Percentiles rank a stretch among this genome's conserved stretches.
Conservation (phyloP, 2,888 invertebrate species). For the Drosophila fungiperda region DNA sequence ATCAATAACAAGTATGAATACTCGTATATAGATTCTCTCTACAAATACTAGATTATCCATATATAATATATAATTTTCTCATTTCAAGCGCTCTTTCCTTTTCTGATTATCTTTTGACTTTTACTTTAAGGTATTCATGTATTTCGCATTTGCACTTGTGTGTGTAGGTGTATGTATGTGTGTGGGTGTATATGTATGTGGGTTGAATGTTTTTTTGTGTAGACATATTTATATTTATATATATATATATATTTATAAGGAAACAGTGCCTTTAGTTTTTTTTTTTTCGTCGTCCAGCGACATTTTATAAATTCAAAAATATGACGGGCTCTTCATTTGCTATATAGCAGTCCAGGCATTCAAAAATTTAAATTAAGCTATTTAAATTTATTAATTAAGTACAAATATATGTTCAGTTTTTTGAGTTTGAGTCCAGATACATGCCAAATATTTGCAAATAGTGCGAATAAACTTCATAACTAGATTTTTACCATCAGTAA, state of each 20-base stretch:
- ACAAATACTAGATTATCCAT: conserved; percentile 25
- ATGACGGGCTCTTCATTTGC: conserved; percentile 13
- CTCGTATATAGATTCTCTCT: conserved; percentile 8
- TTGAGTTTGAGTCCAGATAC: background rate
- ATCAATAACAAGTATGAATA: conserved; percentile 21
- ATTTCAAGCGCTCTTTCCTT: conserved; percentile 32
- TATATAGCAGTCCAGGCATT: conserved; percentile 7
- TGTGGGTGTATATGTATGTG: conserved; percentile 2
- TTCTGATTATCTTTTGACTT: conserved; percentile 58
- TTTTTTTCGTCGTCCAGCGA: conserved; percentile 78
- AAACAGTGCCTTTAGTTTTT: conserved; percentile 6
- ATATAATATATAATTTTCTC: conserved; percentile 20
- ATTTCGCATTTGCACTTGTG: conserved; percentile 20
- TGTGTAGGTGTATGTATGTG: conserved; percentile 1
- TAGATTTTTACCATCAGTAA: background rate
- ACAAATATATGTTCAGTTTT: conserved; percentile 12
- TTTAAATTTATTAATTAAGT: conserved; percentile 10
- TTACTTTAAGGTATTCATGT: conserved; percentile 30
- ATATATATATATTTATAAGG: conserved; percentile 14
- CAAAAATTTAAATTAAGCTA: conserved; percentile 11
- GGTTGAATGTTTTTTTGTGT: conserved; percentile 9
- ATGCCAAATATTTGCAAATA: background rate
- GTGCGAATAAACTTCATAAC: background rate
- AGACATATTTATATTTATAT: conserved; percentile 3
- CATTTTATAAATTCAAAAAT: conserved; percentile 58